Evolutionary conservation across 30 jellyfish, hydroid and myxozoan species (phyloP), one percentile per base, ranked within the genome.

Genomic region (Pseudorhiza aurosa): DNA sequence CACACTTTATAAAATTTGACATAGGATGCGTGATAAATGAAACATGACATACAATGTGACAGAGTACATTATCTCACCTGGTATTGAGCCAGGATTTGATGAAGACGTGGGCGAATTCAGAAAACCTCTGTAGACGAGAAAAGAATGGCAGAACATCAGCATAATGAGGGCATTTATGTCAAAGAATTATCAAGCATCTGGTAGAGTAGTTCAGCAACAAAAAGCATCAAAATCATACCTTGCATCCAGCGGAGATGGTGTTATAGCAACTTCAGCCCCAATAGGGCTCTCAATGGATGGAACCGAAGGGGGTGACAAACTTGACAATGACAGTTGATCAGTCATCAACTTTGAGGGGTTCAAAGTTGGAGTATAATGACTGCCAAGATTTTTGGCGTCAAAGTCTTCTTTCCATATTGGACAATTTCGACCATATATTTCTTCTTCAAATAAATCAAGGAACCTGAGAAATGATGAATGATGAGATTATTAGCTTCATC

Each of bases 331-430:
- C 24, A 72, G 47, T 12, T 47, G 88, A 1, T 73, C 85, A 1
- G 75, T 58, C 28, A 42, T 60, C 33, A 40, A 24, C 65, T 68
- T 62, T 51, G 81, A 24, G n/a, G 89, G 49, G 43, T 42, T 64
- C 12, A 74, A 39, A 0, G 83, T 15, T 19, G 82, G 32, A 1
- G 75, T 51, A 37, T 64, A 47, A 1, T 65, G 80, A 26, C 50
- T 64, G 33, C 88, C 28, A 37, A 56, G 36, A 19, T 31, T 27
- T 33, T 82, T 64, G 10, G 69, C 51, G 18, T 77, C 76, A 63
- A 83, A 89, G 18, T 58, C 90, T 44, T 91, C 98, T 46, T 77
- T 81, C 98, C 98, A 91, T 15, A 91, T 91, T 0, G 95, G 95
- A 27, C 96, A 91, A 17, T 58, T 58, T 50, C 91, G 76, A 19